These are phyloP conservation scores for mouse (Mus musculus) DNA, from an alignment of 2,113 vertebrate species.

Conservation along the genomic window DNA sequence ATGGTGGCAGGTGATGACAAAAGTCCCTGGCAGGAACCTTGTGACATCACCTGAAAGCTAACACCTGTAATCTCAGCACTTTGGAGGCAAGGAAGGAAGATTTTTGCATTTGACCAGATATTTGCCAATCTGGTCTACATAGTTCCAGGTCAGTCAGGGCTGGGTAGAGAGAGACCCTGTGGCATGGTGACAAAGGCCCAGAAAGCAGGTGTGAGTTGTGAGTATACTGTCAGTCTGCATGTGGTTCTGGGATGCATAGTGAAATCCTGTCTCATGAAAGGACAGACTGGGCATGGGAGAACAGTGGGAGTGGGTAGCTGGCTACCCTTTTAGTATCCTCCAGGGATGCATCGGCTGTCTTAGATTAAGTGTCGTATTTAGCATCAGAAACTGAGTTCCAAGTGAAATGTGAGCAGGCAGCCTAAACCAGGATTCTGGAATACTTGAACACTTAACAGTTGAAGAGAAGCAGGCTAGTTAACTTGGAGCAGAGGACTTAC, in stretches of 20 bases:
- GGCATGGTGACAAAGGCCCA: not conserved
- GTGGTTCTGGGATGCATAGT: not conserved
- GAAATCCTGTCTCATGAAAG: not conserved
- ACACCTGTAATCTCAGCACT: not conserved
- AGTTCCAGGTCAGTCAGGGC: not conserved
- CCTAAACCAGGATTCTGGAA: not conserved
- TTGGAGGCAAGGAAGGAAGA: not conserved
- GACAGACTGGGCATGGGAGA: not conserved
- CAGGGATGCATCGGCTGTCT: not conserved
- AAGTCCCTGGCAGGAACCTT: too few species aligned
- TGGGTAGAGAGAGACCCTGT: not conserved
- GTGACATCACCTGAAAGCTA: too few species aligned
- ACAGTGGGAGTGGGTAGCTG: not conserved
- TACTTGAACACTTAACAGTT: not conserved
- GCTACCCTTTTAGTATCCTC: not conserved
- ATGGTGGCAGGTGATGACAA: too few species aligned
- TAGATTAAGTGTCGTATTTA: not conserved
- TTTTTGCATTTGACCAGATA: not conserved
- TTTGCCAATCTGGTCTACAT: not conserved
- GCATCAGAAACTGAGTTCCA: not conserved
- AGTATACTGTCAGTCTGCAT: not conserved
- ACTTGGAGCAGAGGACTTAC: not conserved
- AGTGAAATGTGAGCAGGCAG: not conserved
- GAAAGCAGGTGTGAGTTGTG: not conserved
- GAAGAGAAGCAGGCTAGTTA: not conserved